Base-by-base conservation (phyloP, 2,888 invertebrate genomes). In the Oxytorus armatus region DNA sequence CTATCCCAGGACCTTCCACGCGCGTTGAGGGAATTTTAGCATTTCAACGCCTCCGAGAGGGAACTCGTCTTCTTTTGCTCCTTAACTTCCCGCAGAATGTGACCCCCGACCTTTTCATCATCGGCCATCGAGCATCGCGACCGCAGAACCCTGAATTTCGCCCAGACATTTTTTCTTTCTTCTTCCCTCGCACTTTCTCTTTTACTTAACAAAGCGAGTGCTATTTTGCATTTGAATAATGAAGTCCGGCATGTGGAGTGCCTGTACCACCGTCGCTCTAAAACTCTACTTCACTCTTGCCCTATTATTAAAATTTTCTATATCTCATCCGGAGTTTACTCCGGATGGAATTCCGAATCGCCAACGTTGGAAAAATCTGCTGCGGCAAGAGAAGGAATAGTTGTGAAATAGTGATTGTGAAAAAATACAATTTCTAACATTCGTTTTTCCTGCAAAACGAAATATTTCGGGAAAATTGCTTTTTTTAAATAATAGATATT, bases 101-200 rank as follows among this genome's bases (percentile, higher is more conserved):
- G 78, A 73, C 61, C 78, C 55, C 23, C 65, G 75, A 70, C 59
- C 79, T 79, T 79, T 79, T 75, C 74, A 79, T 55, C 63, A 44
- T 14, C 39, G 33, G 11, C 74, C 65, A 57, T 69, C 74, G 51
- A 74, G 69, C 33, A 47, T 63, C 63, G 68, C 69, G n/a, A 57
- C 55, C 36, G 11, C 42, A 25, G 11, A 23, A 23, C 8, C 49
- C 33, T 29, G 49, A 65, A 79, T 65, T 55, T 79, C 39, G 8
- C 42, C 1, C 16, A n/a, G 39, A n/a, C 44, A 69, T 72, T 72
- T 72, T 51, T 61, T 39, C 47, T 42, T 36, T 53, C 42, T 39
- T 21, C 53, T 18, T 47, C 39, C 39, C 51, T 21, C n/a, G n/a
- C n/a, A n/a, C n/a, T 18, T 53, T 61, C 49, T 66, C 68, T 76